Evolutionary conservation across 2,113 vertebrate species (phyloP).

Genomic region (Microcebus murinus): DNA sequence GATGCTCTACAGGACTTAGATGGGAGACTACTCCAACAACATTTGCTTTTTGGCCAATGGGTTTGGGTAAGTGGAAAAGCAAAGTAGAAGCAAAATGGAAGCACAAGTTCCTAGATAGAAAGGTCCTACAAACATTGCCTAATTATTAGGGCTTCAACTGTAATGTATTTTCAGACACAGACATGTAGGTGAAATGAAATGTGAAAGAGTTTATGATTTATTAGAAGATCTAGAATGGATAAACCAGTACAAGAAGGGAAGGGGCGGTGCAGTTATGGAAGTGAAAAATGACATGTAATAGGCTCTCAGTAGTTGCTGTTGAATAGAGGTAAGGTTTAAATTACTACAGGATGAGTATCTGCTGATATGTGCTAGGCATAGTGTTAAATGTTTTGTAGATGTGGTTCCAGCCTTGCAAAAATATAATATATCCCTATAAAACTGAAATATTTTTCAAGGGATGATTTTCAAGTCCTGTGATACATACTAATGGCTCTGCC

Average conservation of each 20-base stretch:
- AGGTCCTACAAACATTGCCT: neutral
- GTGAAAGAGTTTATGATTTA: neutral
- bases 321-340: conserved; percentile 45
- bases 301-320: conserved; percentile 9
- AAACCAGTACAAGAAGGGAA: neutral
- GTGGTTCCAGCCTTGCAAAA: conserved; percentile 30
- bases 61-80: conserved; percentile 19
- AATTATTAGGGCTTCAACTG: neutral
- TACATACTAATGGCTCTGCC: neutral
- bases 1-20: neutral
- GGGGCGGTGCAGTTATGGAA: neutral
- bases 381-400: conserved; percentile 26
- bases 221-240: neutral
- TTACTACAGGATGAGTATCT: conserved; percentile 6
- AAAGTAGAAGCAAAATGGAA: conserved; percentile 36
- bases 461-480: neutral
- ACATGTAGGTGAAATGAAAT: neutral
- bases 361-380: neutral
- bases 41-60: conserved; percentile 1
- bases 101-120: neutral
- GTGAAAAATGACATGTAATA: neutral
- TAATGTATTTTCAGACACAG: neutral
- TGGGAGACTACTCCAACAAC: neutral
- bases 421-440: conserved; percentile 15
- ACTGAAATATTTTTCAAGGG: neutral